Percentiles rank a stretch among this genome's conserved stretches.
phyloP scores from a whole-genome alignment of 2,113 vertebrate genomes.

The Cheilinus undulatus region DNA sequence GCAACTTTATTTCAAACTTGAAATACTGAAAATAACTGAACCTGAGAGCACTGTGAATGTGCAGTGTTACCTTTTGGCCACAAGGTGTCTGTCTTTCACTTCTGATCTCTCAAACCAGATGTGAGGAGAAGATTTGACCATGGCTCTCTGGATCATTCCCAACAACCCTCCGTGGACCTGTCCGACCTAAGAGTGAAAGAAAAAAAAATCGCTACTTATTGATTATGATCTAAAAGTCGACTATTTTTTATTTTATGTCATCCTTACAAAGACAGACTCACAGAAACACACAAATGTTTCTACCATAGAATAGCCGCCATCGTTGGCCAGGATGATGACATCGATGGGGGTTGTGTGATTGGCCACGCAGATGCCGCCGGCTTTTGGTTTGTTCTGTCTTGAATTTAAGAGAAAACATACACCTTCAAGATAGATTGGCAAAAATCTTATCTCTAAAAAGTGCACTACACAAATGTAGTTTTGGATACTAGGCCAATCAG shows the following conservation, averaged over 20 bases:
- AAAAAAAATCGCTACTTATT: neutral
- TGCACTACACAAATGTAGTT: too few species aligned
- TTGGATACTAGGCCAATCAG: too few species aligned
- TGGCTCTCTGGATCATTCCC: constrained; percentile 92
- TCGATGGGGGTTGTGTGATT: constrained; percentile 95
- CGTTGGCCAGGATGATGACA: constrained; percentile 93
- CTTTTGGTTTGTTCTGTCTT: constrained; percentile 92
- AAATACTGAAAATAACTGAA: neutral
- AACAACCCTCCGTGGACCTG: constrained; percentile 92
- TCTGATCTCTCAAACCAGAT: constrained; percentile 96
- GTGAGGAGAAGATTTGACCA: constrained; percentile 92
- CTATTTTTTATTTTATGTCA: neutral
- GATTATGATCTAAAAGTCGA: neutral
- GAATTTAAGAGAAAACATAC: constrained; percentile 12
- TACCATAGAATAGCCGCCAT: constrained; percentile 94
- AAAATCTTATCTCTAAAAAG: too few species aligned
- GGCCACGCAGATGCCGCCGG: constrained; percentile 94
- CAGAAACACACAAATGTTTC: constrained; percentile 63
- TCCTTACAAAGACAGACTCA: neutral
- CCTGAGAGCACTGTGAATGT: neutral
- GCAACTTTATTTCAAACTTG: too few species aligned
- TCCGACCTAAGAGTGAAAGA: constrained; percentile 84
- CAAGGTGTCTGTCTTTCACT: constrained; percentile 93
- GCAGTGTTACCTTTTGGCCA: constrained; percentile 88
- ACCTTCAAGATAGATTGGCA: neutral